phyloP scores from a whole-genome alignment of 2,113 vertebrate species.

The Dasyornis broadbenti region DNA sequence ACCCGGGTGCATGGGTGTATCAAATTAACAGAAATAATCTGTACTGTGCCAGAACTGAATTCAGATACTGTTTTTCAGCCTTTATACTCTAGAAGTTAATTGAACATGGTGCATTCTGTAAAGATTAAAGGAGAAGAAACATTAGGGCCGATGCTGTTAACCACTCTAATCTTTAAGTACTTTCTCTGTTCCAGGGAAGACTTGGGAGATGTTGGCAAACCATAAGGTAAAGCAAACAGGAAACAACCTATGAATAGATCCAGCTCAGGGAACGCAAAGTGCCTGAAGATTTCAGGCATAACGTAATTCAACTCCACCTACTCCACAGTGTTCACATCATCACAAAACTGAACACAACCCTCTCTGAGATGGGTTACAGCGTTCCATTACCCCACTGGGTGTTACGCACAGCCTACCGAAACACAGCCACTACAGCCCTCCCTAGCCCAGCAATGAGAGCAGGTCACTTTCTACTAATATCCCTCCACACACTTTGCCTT shows the following conservation, averaged over 20 bases:
- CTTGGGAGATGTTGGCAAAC: neutral
- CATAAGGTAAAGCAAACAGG: neutral
- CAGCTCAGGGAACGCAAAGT: neutral
- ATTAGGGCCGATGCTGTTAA: neutral
- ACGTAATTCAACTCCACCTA: neutral
- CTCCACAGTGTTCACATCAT: neutral
- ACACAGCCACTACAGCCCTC: neutral
- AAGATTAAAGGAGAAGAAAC: neutral
- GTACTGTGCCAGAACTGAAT: neutral
- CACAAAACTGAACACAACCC: neutral
- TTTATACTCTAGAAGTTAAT: neutral
- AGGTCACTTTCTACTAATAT: neutral
- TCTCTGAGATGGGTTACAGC: neutral
- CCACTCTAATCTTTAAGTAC: neutral
- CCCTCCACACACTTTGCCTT: neutral
- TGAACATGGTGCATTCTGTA: neutral
- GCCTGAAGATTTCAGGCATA: neutral
- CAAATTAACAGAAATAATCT: neutral
- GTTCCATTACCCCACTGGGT: too few relatives aligned
- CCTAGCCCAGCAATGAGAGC: neutral
- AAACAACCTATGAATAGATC: neutral
- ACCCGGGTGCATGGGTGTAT: fast-evolving
- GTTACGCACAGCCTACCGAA: neutral
- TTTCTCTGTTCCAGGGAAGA: neutral
- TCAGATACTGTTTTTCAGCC: neutral